These are phyloP conservation scores for Ovis canadensis DNA, from an alignment of 2,113 vertebrate species.

Conservation along the genomic window DNA sequence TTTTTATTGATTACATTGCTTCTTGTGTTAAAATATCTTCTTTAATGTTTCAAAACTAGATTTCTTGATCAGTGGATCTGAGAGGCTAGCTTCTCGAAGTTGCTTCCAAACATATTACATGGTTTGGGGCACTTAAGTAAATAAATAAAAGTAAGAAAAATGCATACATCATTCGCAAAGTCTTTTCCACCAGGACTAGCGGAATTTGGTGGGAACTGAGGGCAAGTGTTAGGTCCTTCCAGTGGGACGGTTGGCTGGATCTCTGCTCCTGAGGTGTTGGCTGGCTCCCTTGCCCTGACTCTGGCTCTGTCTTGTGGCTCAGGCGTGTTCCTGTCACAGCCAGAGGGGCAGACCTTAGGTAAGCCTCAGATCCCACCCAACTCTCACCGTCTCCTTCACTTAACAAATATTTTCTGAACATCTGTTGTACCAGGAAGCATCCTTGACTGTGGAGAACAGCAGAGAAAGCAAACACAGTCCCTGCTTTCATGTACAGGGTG, in stretches of 20 bases:
- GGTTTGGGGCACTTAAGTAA: neutral
- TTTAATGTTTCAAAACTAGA: neutral
- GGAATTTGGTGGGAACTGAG: rapidly evolving
- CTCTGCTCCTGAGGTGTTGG: neutral
- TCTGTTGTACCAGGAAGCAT: neutral
- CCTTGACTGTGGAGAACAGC: neutral
- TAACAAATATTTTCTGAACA: neutral
- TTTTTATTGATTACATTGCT: neutral
- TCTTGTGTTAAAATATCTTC: neutral
- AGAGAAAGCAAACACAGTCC: neutral
- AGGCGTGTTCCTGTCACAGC: neutral
- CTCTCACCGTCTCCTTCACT: neutral
- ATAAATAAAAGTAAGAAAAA: neutral
- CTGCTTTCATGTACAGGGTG: neutral
- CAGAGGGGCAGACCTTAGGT: neutral
- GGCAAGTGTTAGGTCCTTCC: neutral
- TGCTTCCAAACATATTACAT: neutral
- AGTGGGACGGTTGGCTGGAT: rapidly evolving
- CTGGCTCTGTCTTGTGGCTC: neutral
- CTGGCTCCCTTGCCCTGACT: neutral
- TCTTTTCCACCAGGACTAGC: neutral
- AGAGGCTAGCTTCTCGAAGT: neutral
- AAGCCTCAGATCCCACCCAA: neutral
- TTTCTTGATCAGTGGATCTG: neutral
- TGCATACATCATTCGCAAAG: neutral